Evolutionary conservation across 2,888 invertebrate genomes (phyloP).

Genomic region (Caenorhabditis sp.): DNA sequence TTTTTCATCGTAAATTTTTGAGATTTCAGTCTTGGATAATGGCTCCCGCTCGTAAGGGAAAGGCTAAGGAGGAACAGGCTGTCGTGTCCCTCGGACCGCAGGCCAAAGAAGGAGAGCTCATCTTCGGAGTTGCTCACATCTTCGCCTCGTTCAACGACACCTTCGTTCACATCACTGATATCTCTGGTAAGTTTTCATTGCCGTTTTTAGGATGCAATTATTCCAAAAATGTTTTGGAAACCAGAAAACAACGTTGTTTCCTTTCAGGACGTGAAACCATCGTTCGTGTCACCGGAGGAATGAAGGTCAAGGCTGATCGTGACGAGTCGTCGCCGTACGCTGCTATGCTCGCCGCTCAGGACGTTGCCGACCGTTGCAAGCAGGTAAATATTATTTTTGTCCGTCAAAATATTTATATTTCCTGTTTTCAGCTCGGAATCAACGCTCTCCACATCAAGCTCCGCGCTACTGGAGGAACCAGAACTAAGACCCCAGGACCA

Average conservation of each 20-base stretch:
- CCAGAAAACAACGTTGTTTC: too few species aligned
- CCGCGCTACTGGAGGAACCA: slow-evolving; percentile 92
- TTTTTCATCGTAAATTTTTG: neutral
- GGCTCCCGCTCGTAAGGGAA: slow-evolving; percentile 97
- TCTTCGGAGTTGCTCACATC: slow-evolving; percentile 99
- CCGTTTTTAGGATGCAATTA: neutral
- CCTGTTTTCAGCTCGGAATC: slow-evolving; percentile 84
- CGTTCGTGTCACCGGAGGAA: slow-evolving; percentile 88
- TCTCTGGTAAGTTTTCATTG: slow-evolving; percentile 87
- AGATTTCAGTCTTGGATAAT: slow-evolving; percentile 72
- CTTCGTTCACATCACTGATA: slow-evolving; percentile 99
- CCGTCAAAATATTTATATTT: neutral
- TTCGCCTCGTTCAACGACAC: slow-evolving; percentile 99
- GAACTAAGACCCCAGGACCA: slow-evolving; percentile 84
- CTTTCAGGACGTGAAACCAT: slow-evolving; percentile 82
- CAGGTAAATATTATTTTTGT: slow-evolving; percentile 82
- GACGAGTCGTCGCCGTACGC: slow-evolving; percentile 99
- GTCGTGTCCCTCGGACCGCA: slow-evolving; percentile 85
- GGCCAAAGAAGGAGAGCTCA: slow-evolving; percentile 89
- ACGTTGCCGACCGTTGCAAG: slow-evolving; percentile 99
- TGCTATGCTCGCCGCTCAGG: slow-evolving; percentile 99
- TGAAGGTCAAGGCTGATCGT: slow-evolving; percentile 99
- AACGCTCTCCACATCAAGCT: slow-evolving; percentile 98
- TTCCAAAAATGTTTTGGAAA: neutral
- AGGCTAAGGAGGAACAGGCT: slow-evolving; percentile 95